Evolutionary conservation across 2,797 vertebrate genomes (phyloP).

Genomic region (Sus cebifrons): DNA sequence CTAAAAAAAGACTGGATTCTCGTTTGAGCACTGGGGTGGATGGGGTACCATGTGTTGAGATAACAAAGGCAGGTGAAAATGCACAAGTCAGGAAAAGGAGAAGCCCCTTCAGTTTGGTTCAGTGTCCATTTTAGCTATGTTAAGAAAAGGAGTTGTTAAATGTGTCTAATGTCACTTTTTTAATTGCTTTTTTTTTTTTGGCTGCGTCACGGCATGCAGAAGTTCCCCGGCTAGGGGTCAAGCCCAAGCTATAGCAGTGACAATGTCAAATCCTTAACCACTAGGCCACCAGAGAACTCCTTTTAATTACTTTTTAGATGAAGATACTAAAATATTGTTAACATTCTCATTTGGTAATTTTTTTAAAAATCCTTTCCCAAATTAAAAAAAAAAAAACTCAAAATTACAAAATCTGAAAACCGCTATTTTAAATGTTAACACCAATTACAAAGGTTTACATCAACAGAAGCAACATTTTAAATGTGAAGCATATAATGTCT

Average conservation of each 20-base stretch:
- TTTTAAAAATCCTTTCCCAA: background rate
- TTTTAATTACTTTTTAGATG: background rate
- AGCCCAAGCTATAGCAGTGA: too few relatives aligned
- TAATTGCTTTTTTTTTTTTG: too few relatives aligned
- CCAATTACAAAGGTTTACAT: background rate
- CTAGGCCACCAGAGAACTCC: background rate
- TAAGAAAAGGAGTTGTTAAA: background rate
- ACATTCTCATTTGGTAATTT: background rate
- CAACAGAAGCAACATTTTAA: background rate
- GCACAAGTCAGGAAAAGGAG: background rate
- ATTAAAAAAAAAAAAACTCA: background rate
- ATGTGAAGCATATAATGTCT: background rate
- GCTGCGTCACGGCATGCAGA: too few relatives aligned
- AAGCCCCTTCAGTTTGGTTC: background rate
- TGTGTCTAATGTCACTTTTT: background rate
- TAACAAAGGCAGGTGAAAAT: background rate
- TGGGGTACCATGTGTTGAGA: background rate
- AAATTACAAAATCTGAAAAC: background rate
- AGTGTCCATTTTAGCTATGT: background rate
- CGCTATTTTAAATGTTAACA: background rate
- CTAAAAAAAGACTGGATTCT: background rate
- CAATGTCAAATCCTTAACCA: too few relatives aligned
- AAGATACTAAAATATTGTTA: background rate
- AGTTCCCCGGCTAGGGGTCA: too few relatives aligned
- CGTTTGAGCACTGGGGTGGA: background rate